A percentile compares a stretch with the other conserved stretches of the same genome.
Conservation (phyloP, 2,888 invertebrate species). For the Stenoptilia bipunctidactyla region DNA sequence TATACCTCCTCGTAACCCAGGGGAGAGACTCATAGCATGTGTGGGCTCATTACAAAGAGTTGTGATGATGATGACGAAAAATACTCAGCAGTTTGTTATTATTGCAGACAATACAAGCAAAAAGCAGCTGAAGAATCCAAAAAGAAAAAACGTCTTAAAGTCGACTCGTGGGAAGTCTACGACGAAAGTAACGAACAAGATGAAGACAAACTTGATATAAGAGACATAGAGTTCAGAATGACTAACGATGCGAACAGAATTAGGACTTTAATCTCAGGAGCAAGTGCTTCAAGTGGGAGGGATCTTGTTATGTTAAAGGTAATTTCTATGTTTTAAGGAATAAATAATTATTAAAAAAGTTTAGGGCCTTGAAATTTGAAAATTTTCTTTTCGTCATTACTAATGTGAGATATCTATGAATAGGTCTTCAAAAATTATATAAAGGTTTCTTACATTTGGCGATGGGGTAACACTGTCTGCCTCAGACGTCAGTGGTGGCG, state of each 20-base stretch:
- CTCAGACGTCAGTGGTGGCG: too few species aligned
- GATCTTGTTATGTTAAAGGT: slow-evolving; percentile 53
- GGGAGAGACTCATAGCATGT: too few species aligned
- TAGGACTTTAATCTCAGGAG: slow-evolving; percentile 61
- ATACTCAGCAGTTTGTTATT: too few species aligned
- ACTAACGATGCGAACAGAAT: slow-evolving; percentile 82
- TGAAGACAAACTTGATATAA: slow-evolving; percentile 76
- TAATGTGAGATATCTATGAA: too few species aligned
- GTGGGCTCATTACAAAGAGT: too few species aligned
- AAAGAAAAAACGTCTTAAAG: slow-evolving; percentile 81
- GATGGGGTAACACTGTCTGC: too few species aligned
- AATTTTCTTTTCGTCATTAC: too few species aligned
- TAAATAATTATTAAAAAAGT: neutral
- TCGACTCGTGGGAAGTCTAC: slow-evolving; percentile 77
- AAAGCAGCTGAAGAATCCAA: slow-evolving; percentile 73
- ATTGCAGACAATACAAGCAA: slow-evolving; percentile 74
- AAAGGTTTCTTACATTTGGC: too few species aligned
- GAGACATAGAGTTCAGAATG: slow-evolving; percentile 90
- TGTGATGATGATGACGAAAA: too few species aligned
- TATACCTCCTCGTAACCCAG: too few species aligned
- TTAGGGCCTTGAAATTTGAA: too few species aligned
- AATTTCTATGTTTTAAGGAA: neutral
- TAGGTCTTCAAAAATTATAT: too few species aligned
- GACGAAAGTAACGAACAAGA: slow-evolving; percentile 68
- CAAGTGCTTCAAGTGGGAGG: slow-evolving; percentile 44